These are phyloP conservation scores for Lepeophtheirus salmonis DNA, from an alignment of 1,140 invertebrate genomes.

Conservation along the genomic window DNA sequence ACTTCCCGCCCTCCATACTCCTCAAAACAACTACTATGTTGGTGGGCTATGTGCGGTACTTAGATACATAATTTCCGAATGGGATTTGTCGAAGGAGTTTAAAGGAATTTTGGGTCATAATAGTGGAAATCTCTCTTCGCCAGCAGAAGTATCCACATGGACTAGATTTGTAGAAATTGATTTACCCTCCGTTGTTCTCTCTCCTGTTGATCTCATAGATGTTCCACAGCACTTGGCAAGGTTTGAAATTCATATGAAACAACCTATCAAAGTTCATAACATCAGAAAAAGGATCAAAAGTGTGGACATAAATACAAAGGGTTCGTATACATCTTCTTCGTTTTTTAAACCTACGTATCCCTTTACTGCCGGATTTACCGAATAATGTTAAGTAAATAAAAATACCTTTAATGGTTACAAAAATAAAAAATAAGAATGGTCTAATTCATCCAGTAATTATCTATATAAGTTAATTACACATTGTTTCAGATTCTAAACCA, in stretches of 20 bases:
- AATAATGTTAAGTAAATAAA: no score
- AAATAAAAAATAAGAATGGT: no score
- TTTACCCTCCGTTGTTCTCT: conserved; percentile 37
- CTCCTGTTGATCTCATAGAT: background rate
- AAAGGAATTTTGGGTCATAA: background rate
- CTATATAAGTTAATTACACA: no score
- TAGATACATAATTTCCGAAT: background rate
- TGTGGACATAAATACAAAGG: no score
- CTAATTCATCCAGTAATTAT: no score
- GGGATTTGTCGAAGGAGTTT: no score
- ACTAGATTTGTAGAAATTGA: conserved; percentile 80
- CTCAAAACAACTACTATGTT: background rate
- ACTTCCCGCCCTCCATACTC: conserved; percentile 6
- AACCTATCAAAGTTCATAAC: conserved; percentile 68
- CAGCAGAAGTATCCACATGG: conserved; percentile 67
- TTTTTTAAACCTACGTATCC: no score
- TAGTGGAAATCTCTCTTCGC: conserved; percentile 43
- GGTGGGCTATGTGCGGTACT: conserved; percentile 5
- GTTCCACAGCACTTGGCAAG: conserved; percentile 43
- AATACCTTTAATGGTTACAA: no score
- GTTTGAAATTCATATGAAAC: conserved; percentile 66
- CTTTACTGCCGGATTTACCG: no score
- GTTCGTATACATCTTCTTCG: no score
- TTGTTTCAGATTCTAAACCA: no score
- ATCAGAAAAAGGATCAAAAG: conserved; percentile 51